phyloP scores from a whole-genome alignment of 2,888 invertebrate genomes.

The Acrobasis consociella region DNA sequence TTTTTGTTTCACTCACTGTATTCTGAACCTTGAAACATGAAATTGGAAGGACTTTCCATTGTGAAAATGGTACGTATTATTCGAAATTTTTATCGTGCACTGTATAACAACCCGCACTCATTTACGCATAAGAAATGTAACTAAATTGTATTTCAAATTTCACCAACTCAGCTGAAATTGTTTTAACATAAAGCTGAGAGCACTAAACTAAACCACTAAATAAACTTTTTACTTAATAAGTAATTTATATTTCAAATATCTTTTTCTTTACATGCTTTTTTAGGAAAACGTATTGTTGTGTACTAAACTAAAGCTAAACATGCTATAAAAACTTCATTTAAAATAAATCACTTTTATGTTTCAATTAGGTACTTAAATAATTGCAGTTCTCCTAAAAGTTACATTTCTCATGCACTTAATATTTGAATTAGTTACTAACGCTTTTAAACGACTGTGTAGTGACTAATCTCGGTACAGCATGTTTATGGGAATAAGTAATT shows the following conservation, averaged over 20 bases:
- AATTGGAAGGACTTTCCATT: slow-evolving; percentile 37
- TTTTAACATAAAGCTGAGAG: background rate
- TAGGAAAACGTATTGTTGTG: too few relatives aligned
- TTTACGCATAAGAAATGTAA: slow-evolving; percentile 52
- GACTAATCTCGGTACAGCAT: slow-evolving; percentile 60
- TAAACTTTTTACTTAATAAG: too few relatives aligned
- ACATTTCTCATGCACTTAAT: slow-evolving; percentile 43
- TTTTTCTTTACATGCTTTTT: too few relatives aligned
- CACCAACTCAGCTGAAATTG: background rate
- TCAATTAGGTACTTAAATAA: background rate
- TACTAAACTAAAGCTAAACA: too few relatives aligned
- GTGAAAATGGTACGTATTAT: slow-evolving; percentile 73
- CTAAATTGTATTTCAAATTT: slow-evolving; percentile 2
- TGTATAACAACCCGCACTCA: slow-evolving; percentile 71
- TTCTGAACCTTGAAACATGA: slow-evolving; percentile 53
- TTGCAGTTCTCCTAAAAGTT: slow-evolving; percentile 26
- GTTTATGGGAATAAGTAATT: slow-evolving; percentile 43
- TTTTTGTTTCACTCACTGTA: slow-evolving; percentile 65
- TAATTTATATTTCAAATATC: too few relatives aligned
- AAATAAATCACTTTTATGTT: too few relatives aligned
- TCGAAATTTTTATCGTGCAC: slow-evolving; percentile 73
- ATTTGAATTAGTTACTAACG: slow-evolving; percentile 55
- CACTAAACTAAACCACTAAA: background rate
- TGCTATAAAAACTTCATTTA: too few relatives aligned
- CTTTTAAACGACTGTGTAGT: slow-evolving; percentile 47